phyloP scores from a whole-genome alignment of 2,797 vertebrate genomes.

The Brachyalestes nurse region DNA sequence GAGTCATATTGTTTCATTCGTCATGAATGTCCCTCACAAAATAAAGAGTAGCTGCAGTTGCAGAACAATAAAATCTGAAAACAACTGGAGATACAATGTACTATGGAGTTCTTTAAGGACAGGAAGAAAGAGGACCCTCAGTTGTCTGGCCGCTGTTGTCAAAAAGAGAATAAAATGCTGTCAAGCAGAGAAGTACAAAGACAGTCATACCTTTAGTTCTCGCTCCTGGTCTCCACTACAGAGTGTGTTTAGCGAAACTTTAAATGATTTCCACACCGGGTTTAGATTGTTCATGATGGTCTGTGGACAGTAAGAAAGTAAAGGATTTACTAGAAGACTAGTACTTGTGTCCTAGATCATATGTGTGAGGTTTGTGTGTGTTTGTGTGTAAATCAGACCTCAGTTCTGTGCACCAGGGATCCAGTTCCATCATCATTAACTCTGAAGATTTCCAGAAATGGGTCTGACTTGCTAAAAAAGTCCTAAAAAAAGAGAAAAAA shows the following conservation, averaged over 20 bases:
- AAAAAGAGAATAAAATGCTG: neutral
- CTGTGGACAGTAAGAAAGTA: slow-evolving; percentile 66
- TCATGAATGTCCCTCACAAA: no score
- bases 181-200: neutral
- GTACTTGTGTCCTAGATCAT: no score
- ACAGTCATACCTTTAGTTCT: slow-evolving; percentile 87
- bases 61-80: no score
- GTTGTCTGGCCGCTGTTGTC: no score
- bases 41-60: no score
- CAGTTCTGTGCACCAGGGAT: slow-evolving; percentile 96
- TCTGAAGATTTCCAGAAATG: slow-evolving; percentile 97
- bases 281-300: slow-evolving; percentile 99
- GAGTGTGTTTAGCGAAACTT: slow-evolving; percentile 96
- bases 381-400: slow-evolving; percentile 77
- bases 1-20: no score
- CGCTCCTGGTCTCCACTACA: slow-evolving; percentile 96
- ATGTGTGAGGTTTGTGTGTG: neutral
- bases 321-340: neutral
- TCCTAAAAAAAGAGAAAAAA: slow-evolving; percentile 80
- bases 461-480: slow-evolving; percentile 99
- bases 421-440: slow-evolving; percentile 96
- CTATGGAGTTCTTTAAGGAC: neutral
- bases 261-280: slow-evolving; percentile 98
- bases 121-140: neutral
- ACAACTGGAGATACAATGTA: neutral